These are phyloP conservation scores for Bombus consobrinus DNA, from an alignment of 1,140 invertebrate species.

Conservation along the genomic window DNA sequence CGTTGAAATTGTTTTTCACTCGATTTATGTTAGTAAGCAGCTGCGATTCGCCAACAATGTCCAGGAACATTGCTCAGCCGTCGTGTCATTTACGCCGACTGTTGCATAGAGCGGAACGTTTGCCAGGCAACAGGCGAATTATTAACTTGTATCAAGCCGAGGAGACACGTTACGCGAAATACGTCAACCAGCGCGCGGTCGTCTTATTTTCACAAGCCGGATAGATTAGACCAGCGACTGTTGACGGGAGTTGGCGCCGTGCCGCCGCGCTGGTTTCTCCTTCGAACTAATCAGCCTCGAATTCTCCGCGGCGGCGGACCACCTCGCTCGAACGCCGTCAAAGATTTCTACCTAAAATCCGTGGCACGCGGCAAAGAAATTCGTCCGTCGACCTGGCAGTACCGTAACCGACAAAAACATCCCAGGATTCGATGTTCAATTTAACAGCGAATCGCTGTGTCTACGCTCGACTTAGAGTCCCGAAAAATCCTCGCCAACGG, in stretches of 20 bases:
- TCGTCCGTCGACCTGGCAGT: conserved; percentile 54
- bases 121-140: not conserved
- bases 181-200: not conserved
- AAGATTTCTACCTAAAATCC: conserved; percentile 63
- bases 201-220: conserved; percentile 25
- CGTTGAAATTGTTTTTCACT: not conserved
- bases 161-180: not conserved
- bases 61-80: not conserved
- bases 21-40: too few relatives aligned
- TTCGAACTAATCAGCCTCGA: conserved; percentile 44
- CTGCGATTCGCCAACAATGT: conserved; percentile 1
- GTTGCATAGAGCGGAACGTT: not conserved
- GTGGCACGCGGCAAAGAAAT: conserved; percentile 69
- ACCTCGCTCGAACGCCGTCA: conserved; percentile 58
- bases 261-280: conserved; percentile 29
- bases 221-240: conserved; percentile 8
- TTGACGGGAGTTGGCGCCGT: conserved; percentile 36
- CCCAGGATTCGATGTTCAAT: conserved; percentile 14
- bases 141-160: not conserved
- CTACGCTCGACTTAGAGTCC: not conserved
- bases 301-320: conserved; percentile 58
- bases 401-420: conserved; percentile 41
- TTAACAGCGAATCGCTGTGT: conserved; percentile 9
- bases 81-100: too few relatives aligned
- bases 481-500: not conserved